A percentile compares a stretch with the other conserved stretches of the same genome.
phyloP scores from a whole-genome alignment of 2,888 invertebrate genomes.

The Nomada ferruginata region DNA sequence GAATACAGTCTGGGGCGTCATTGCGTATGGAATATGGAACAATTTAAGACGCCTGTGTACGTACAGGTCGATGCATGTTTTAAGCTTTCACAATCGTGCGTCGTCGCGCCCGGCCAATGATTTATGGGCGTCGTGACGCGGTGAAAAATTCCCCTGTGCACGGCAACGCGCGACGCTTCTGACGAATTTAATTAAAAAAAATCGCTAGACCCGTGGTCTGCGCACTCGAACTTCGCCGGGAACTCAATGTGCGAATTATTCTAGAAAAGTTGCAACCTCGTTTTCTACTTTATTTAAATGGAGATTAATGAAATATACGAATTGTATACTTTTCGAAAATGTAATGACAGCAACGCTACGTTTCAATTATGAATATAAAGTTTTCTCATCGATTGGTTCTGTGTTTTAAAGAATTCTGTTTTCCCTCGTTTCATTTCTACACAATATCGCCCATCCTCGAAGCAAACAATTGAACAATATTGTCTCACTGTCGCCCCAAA shows the following conservation, averaged over 20 bases:
- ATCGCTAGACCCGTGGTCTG: not conserved
- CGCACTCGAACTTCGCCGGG: too few species aligned
- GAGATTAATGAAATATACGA: too few species aligned
- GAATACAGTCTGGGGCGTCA: slow-evolving; percentile 56
- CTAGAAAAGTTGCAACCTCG: too few species aligned
- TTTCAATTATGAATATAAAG: too few species aligned
- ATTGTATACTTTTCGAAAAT: too few species aligned
- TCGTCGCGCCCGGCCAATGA: slow-evolving; percentile 38
- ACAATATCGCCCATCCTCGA: not conserved
- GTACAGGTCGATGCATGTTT: slow-evolving; percentile 44
- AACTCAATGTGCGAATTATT: too few species aligned
- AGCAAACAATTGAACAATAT: not conserved
- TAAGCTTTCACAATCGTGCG: slow-evolving; percentile 48
- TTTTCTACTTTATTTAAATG: too few species aligned
- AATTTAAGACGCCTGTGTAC: slow-evolving; percentile 59
- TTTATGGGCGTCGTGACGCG: slow-evolving; percentile 49
- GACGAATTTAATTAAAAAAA: slow-evolving; percentile 51
- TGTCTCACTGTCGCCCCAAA: not conserved
- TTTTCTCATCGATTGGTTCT: too few species aligned
- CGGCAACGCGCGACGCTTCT: slow-evolving; percentile 10
- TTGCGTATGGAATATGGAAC: slow-evolving; percentile 56
- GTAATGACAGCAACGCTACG: not conserved
- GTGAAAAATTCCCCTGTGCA: slow-evolving; percentile 27
- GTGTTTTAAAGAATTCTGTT: too few species aligned
- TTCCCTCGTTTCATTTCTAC: too few species aligned